Base-by-base conservation (phyloP, 2,888 invertebrate genomes). In the Pseudococcus longispinus region DNA sequence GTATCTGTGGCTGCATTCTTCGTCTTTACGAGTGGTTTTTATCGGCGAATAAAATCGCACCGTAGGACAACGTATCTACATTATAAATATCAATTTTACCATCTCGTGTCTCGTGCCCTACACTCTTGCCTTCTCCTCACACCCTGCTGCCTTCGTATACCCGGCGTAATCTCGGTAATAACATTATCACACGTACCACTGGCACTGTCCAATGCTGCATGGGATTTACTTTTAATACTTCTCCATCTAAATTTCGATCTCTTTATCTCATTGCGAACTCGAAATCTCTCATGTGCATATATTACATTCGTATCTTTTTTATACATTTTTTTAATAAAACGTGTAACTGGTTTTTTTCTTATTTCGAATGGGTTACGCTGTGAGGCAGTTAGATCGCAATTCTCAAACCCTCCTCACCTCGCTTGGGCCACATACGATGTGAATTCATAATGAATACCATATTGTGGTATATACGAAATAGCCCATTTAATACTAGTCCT, bases 11-110 rank as follows among this genome's bases (percentile, higher is more conserved):
- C 60, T 6, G 60, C 60, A 60, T 60, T 60, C 60, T 9, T 60
- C 23, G 60, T 60, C 60, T 60, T 60, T 60, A 60, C 60, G 60
- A 60, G 60, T 60, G 20, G 60, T 60, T 60, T 60, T 60, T 60
- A 60, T 60, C 60, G 20, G 8, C 60, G 23, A 60, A 60, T 60
- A 60, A 60, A 60, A 60, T 60, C 60, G 60, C 60, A 60, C 23
- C n/a, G 13, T 60, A 60, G 60, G 13, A 60, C 60, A 60, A 60
- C 23, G n/a, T 51, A 51, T n/a, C 60, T 60, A 60, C 23, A 60
- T 60, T 60, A 60, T 60, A 60, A 60, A 60, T 60, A 60, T 60
- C 60, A 60, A 23, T 60, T 60, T 60, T 23, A 15, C 60, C 60
- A 60, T 60, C 37, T 37, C 60, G 60, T 15, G 60, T 60, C 60